A percentile compares a stretch with the other conserved stretches of the same genome.
Conservation (phyloP, 1,140 invertebrate genomes). For the Pygmarrhopalites habei region DNA sequence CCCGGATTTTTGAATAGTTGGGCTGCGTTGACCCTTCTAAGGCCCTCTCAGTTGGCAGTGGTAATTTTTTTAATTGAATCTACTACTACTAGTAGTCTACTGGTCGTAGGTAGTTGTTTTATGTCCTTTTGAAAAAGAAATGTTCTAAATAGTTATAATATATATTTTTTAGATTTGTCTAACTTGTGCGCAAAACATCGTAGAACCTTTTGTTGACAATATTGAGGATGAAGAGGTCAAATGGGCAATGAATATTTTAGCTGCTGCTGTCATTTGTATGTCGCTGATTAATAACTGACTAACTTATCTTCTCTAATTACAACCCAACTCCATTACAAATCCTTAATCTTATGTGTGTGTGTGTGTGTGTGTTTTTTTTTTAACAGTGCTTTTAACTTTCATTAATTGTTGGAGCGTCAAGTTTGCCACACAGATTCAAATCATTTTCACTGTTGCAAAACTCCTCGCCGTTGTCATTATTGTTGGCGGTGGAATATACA, state of each 20-base stretch:
- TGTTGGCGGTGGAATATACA: slow-evolving; percentile 69
- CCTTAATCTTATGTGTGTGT: too few relatives aligned
- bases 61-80: slow-evolving; percentile 1
- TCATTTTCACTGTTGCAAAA: slow-evolving; percentile 80
- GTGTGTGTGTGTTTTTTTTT: slow-evolving; percentile 58
- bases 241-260: not conserved
- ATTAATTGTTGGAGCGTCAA: slow-evolving; percentile 23
- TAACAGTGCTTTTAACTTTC: slow-evolving; percentile 24
- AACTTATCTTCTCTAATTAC: slow-evolving; percentile 25
- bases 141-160: too few relatives aligned
- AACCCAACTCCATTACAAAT: too few relatives aligned
- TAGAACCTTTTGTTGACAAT: slow-evolving; percentile 41
- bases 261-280: not conserved
- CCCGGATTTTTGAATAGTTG: slow-evolving; percentile 1
- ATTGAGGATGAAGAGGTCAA: slow-evolving; percentile 42
- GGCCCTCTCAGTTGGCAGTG: not conserved
- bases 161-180: not conserved
- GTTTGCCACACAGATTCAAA: slow-evolving; percentile 56
- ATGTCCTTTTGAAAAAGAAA: too few relatives aligned
- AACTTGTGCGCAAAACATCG: slow-evolving; percentile 4
- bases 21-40: not conserved
- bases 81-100: too few relatives aligned
- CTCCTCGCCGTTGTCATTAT: slow-evolving; percentile 72
- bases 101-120: too few relatives aligned
- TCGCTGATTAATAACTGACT: not conserved